Evolutionary conservation across 2,888 invertebrate species (phyloP).

Genomic region (Eupeodes luniger): DNA sequence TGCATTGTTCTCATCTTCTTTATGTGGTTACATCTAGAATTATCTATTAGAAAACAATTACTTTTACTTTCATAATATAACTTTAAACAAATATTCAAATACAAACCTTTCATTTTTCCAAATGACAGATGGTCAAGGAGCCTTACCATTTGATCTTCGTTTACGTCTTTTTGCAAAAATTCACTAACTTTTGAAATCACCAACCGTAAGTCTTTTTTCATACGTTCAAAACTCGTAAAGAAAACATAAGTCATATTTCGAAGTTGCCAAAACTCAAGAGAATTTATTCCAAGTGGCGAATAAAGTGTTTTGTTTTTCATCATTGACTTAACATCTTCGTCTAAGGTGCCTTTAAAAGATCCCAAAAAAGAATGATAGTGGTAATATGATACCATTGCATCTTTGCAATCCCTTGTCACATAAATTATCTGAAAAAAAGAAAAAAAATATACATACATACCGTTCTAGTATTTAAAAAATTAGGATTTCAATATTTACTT

Average conservation of each 20-base stretch:
- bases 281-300: conserved; percentile 77
- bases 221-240: conserved; percentile 79
- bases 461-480: no score
- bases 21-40: not conserved
- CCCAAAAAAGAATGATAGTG: conserved; percentile 85
- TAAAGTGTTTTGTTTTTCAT: conserved; percentile 39
- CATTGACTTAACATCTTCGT: conserved; percentile 80
- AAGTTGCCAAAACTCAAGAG: conserved; percentile 79
- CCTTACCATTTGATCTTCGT: conserved; percentile 38
- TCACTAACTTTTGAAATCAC: conserved; percentile 73
- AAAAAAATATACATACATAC: no score
- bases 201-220: conserved; percentile 77
- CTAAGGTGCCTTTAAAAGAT: conserved; percentile 86
- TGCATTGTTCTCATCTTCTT: not conserved
- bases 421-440: conserved; percentile 87
- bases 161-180: conserved; percentile 65
- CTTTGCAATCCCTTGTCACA: conserved; percentile 92
- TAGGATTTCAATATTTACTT: conserved; percentile 63
- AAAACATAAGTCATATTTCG: conserved; percentile 77
- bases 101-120: conserved; percentile 69
- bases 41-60: not conserved
- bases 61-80: not conserved
- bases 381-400: conserved; percentile 91
- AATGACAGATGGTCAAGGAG: conserved; percentile 70
- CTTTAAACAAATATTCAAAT: no score